A percentile compares a stretch with the other conserved stretches of the same genome.
phyloP scores from a whole-genome alignment of 2,888 invertebrate genomes.

The Xylota sylvarum region DNA sequence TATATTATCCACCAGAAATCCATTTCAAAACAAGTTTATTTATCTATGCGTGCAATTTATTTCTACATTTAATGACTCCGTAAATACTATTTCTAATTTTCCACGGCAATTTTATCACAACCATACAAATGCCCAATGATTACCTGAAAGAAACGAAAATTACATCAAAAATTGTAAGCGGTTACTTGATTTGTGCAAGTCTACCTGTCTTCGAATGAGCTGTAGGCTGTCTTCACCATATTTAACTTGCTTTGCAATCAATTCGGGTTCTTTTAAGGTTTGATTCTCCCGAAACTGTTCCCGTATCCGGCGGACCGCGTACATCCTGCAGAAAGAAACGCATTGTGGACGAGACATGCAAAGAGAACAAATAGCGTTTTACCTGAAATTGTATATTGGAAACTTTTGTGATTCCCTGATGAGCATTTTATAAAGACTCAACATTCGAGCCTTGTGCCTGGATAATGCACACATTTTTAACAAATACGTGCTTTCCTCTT shows the following conservation, averaged over 20 bases:
- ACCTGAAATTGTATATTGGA: slow-evolving; percentile 62
- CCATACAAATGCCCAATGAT: slow-evolving; percentile 66
- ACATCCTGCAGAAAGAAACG: slow-evolving; percentile 29
- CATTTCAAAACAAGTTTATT: not conserved
- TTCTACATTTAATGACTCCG: slow-evolving; percentile 26
- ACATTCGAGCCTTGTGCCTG: slow-evolving; percentile 39
- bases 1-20: too few relatives aligned
- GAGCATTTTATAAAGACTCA: slow-evolving; percentile 58
- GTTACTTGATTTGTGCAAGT: not conserved
- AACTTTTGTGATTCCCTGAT: slow-evolving; percentile 62
- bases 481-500: not conserved
- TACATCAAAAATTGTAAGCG: not conserved
- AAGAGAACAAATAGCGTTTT: not conserved
- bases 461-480: slow-evolving; percentile 47
- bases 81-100: slow-evolving; percentile 37
- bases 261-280: slow-evolving; percentile 21
- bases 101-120: slow-evolving; percentile 62
- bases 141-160: slow-evolving; percentile 37
- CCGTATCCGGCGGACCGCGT: slow-evolving; percentile 49
- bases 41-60: slow-evolving; percentile 12
- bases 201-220: slow-evolving; percentile 66
- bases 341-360: not conserved
- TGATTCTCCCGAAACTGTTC: slow-evolving; percentile 54
- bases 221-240: slow-evolving; percentile 53
- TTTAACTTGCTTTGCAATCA: slow-evolving; percentile 36